Conservation (phyloP, 2,113 vertebrate genomes). For the Callionymus lyra region DNA sequence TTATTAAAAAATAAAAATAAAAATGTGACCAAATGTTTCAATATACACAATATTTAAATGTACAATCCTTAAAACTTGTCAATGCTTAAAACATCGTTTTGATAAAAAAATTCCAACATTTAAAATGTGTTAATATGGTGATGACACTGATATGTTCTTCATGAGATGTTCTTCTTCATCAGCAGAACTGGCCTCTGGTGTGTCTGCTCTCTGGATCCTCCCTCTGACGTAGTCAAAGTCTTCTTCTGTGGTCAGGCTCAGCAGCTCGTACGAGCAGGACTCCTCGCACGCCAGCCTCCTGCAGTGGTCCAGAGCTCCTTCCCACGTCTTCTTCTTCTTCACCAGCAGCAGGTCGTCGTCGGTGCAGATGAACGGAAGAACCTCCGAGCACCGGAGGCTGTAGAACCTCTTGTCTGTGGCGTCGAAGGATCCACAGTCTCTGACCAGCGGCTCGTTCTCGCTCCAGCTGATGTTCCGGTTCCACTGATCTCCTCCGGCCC, state of each 20-base stretch:
- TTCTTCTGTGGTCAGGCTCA: not conserved
- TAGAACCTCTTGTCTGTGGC: fast-evolving
- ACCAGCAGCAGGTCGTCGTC: conserved; percentile 27
- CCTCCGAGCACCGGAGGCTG: not conserved
- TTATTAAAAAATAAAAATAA: too few species aligned
- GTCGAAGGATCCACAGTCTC: conserved; percentile 4
- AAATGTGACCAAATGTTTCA: too few species aligned
- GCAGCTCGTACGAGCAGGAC: not conserved
- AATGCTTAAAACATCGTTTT: too few species aligned
- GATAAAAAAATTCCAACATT: too few species aligned
- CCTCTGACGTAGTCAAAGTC: conserved; percentile 9
- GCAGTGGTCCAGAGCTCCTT: conserved; percentile 28
- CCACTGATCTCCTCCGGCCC: conserved; percentile 1
- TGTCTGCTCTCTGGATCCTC: conserved; percentile 9
- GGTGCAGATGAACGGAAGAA: not conserved
- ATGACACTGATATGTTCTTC: too few species aligned
- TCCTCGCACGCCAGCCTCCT: not conserved
- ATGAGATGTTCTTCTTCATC: too few species aligned
- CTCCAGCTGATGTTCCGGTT: conserved; percentile 18
- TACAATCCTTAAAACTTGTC: too few species aligned
- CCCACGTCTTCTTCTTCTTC: conserved; percentile 39
- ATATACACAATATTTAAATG: too few species aligned
- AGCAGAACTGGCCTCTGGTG: conserved; percentile 24
- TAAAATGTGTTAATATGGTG: not conserved
- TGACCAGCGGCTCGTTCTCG: not conserved